Conservation (phyloP, 1,140 invertebrate species). For the Nephila pilipes region DNA sequence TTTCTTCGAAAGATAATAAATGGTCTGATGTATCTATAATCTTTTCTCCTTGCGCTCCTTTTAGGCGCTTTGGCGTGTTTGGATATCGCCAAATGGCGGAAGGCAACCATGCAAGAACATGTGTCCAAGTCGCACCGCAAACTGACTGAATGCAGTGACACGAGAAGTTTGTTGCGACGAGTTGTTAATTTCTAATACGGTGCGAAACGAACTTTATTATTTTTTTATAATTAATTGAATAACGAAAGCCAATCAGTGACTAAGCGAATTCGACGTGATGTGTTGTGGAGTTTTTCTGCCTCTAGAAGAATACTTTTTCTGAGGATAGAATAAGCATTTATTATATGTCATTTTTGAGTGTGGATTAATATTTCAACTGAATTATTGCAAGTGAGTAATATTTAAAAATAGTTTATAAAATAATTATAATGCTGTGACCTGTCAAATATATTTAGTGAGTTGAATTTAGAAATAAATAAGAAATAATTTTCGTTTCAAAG, state of each 20-base stretch:
- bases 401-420: neutral
- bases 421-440: too few species aligned
- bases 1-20: too few species aligned
- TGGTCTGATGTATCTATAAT: too few species aligned
- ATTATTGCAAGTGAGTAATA: neutral
- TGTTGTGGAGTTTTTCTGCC: slow-evolving; percentile 24
- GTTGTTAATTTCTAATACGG: slow-evolving; percentile 3
- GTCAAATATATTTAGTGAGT: too few species aligned
- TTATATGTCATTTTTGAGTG: slow-evolving; percentile 7
- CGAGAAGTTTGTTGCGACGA: neutral
- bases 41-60: neutral
- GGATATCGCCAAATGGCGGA: neutral
- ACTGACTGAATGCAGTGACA: slow-evolving; percentile 21
- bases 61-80: neutral
- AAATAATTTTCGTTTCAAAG: too few species aligned
- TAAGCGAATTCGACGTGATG: slow-evolving; percentile 3
- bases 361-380: neutral
- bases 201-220: slow-evolving; percentile 39
- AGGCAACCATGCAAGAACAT: slow-evolving; percentile 31
- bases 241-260: neutral
- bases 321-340: neutral
- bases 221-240: neutral
- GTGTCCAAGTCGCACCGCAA: slow-evolving; percentile 8
- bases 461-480: too few species aligned
- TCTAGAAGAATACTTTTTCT: neutral